Evolutionary conservation across 2,797 vertebrate species (phyloP).

Genomic region (Sebastiscus tertius): DNA sequence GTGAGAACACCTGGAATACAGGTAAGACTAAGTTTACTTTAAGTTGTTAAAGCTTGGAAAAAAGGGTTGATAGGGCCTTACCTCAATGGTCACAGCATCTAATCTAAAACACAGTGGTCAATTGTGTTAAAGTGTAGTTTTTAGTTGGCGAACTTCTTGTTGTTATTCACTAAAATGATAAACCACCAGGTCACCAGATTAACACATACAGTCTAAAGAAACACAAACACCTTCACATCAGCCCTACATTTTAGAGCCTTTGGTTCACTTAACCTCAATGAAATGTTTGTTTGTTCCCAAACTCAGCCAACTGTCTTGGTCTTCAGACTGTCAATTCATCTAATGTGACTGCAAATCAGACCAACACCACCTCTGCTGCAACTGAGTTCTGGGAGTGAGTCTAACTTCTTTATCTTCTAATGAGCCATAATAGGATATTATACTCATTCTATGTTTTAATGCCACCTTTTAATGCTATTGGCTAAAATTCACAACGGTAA

Average conservation of each 20-base stretch:
- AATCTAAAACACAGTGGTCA: too few relatives aligned
- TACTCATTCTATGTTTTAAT: too few relatives aligned
- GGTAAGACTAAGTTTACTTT: neutral
- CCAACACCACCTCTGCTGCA: neutral
- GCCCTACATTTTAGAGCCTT: too few relatives aligned
- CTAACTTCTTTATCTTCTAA: neutral
- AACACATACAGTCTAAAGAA: too few relatives aligned
- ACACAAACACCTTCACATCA: too few relatives aligned
- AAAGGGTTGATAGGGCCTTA: neutral
- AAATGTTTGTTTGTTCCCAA: neutral
- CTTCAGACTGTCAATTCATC: neutral
- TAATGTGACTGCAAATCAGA: neutral
- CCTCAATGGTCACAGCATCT: neutral
- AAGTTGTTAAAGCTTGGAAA: neutral
- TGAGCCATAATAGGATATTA: neutral
- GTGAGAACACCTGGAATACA: neutral
- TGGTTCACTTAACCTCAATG: neutral
- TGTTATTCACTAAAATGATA: too few relatives aligned
- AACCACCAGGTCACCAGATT: too few relatives aligned
- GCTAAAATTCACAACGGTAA: too few relatives aligned
- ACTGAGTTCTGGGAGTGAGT: neutral
- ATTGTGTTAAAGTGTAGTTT: too few relatives aligned
- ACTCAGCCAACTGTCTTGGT: neutral
- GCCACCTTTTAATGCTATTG: neutral
- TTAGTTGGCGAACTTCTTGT: too few relatives aligned